A percentile compares a stretch with the other conserved stretches of the same genome.
Conservation (phyloP, 1,140 invertebrate species). For the Rhynchophorus ferrugineus region DNA sequence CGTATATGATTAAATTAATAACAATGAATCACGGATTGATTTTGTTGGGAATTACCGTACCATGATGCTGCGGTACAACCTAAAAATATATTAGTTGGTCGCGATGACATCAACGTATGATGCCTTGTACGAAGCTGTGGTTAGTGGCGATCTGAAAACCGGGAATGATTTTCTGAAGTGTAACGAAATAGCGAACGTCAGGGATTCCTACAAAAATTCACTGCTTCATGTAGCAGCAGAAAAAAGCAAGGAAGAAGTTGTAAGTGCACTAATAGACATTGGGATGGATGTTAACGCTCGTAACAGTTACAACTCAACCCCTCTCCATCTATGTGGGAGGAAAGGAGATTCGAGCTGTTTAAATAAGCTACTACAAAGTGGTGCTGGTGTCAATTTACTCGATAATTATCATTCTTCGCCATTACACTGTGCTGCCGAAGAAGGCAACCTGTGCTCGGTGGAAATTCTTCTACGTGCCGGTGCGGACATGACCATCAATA, state of each 20-base stretch:
- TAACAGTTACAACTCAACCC: neutral
- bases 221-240: slow-evolving; percentile 3
- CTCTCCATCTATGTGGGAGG: neutral
- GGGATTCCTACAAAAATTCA: no score
- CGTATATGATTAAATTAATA: no score
- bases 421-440: slow-evolving; percentile 3
- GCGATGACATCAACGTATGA: no score
- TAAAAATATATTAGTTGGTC: no score
- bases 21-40: no score
- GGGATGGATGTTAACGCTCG: neutral
- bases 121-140: no score
- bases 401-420: neutral
- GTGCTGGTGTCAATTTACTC: neutral
- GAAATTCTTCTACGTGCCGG: neutral
- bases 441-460: neutral
- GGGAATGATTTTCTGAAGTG: no score
- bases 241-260: neutral
- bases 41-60: no score
- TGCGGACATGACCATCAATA: neutral
- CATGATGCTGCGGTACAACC: no score
- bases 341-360: neutral
- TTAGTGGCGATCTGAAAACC: no score
- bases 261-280: neutral
- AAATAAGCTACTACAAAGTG: neutral
- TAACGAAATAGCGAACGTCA: no score